phyloP scores from a whole-genome alignment of 2,797 vertebrate genomes.

The Poeciliopsis turneri region DNA sequence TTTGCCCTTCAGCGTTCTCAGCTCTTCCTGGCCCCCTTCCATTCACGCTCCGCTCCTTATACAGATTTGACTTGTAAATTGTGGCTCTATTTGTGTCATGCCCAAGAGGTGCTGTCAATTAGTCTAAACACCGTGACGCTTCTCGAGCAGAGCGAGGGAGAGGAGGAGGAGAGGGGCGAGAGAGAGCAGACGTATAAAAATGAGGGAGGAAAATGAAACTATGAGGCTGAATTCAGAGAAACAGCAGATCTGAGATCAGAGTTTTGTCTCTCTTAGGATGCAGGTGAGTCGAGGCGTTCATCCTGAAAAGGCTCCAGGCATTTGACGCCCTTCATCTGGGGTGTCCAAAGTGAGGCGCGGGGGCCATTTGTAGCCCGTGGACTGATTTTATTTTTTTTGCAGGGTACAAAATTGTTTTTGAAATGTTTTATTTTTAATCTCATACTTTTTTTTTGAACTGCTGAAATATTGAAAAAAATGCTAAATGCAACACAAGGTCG shows the following conservation, averaged over 20 bases:
- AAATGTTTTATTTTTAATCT: too few species aligned
- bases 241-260: constrained; percentile 46
- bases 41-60: constrained; percentile 48
- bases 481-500: too few species aligned
- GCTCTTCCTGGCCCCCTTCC: constrained; percentile 46
- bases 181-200: background rate
- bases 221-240: background rate
- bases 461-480: too few species aligned
- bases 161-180: background rate
- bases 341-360: too few species aligned
- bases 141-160: constrained; percentile 42
- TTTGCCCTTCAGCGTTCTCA: constrained; percentile 24
- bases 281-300: constrained; percentile 5
- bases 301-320: constrained; percentile 1
- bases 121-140: constrained; percentile 63
- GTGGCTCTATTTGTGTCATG: constrained; percentile 74
- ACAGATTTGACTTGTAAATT: constrained; percentile 79
- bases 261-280: constrained; percentile 25
- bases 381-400: too few species aligned
- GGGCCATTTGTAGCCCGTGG: too few species aligned
- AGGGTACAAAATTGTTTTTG: too few species aligned
- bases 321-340: constrained; percentile 5
- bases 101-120: constrained; percentile 75
- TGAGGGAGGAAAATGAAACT: constrained; percentile 8
- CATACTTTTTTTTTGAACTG: too few species aligned